Evolutionary conservation across 2,113 vertebrate genomes (phyloP), one percentile per base, ranked within the genome.

Genomic region (Vidua macroura): DNA sequence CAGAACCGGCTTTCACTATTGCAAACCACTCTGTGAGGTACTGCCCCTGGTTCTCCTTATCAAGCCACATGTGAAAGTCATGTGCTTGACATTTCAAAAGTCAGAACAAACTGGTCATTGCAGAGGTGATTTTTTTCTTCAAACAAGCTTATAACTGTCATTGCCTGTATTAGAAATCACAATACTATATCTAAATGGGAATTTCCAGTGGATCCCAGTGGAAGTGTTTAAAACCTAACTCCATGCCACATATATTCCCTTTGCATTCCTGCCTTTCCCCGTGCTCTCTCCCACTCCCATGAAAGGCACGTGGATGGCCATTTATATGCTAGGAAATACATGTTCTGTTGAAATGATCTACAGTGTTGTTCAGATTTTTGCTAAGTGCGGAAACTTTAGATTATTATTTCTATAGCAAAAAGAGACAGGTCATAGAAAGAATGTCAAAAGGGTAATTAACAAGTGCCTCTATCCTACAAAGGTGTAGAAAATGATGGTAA

Each of bases 281-380:
- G 1, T 3, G 1, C 6, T 74, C 19, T 58, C 27, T 19, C 53
- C 6, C 0, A 3, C 12, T 82, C 46, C 49, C 23, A 1, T 52
- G n/a, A 62, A 73, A 67, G 33, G 46, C 14, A 24, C 15, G 10
- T 59, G 30, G 44, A 55, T 70, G 53, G 30, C 55, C 52, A 28
- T 74, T 93, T 70, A 81, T 52, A 18, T 62, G 15, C 37, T 46
- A 68, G 41, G 37, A 91, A 89, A 62, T 58, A 5, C 1, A 1
- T 33, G 15, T 53, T 77, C 7, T 75, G 10, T 55, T 74, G 35
- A 68, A 92, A 79, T 59, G 30, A 80, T 52, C 52, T 87, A 23
- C 53, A 37, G 0, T 43, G 20, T 76, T 70, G 33, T 56, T 92
- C 73, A n/a, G 18, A 31, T 51, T 83, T 70, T 69, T 93, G 13